phyloP scores from a whole-genome alignment of 2,113 vertebrate species.

The Danio rerio region DNA sequence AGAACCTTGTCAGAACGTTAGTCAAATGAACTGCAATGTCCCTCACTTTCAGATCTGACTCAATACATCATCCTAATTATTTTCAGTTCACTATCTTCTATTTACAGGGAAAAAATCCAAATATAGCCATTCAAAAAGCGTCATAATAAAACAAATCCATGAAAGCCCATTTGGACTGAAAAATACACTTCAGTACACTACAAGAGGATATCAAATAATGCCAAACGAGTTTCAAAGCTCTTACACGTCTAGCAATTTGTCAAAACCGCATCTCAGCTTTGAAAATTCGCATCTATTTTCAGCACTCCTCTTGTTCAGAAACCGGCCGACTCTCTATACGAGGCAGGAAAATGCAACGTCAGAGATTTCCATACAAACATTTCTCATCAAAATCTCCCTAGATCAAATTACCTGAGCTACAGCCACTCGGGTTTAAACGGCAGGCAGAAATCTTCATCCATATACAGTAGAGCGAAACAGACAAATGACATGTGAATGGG shows the following conservation, averaged over 20 bases:
- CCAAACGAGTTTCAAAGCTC: constrained; percentile 15
- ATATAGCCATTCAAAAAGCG: background rate
- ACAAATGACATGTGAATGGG: background rate
- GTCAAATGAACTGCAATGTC: too few relatives aligned
- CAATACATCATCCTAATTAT: background rate
- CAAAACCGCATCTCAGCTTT: constrained; percentile 22
- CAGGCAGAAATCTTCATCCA: background rate
- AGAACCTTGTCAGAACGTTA: too few relatives aligned
- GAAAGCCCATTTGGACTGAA: background rate
- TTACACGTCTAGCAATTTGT: constrained; percentile 30
- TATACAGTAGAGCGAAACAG: background rate
- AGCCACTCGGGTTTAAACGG: background rate
- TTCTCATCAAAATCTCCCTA: constrained; percentile 12
- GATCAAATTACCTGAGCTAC: constrained; percentile 9
- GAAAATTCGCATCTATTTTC: constrained; percentile 15
- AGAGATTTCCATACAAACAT: constrained; percentile 7
- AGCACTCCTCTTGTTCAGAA: background rate
- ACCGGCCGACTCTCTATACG: background rate
- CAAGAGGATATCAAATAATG: constrained; percentile 19
- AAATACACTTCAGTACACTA: constrained; percentile 6
- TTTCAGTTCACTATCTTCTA: background rate
- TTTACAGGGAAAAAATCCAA: background rate
- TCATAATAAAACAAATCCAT: background rate
- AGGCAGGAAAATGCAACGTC: constrained; percentile 1
- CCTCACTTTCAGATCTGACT: background rate